Conservation (phyloP, 2,888 invertebrate species). For the Leuctra nigra region DNA sequence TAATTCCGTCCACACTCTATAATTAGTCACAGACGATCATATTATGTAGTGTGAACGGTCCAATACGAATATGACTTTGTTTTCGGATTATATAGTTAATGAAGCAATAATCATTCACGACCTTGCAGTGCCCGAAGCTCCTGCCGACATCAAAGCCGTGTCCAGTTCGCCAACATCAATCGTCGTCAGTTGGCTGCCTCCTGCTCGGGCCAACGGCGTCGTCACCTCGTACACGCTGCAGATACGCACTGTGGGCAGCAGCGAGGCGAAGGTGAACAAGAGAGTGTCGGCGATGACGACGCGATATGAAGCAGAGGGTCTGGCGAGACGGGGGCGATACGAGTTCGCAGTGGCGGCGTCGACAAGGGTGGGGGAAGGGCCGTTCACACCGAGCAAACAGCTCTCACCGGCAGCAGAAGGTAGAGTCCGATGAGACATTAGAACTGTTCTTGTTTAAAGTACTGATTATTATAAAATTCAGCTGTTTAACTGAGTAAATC, state of each 20-base stretch:
- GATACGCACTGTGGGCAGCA: conserved; percentile 24
- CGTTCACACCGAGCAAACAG: conserved; percentile 40
- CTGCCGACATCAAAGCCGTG: conserved; percentile 42
- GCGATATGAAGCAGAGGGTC: conserved; percentile 28
- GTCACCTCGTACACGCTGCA: conserved; percentile 41
- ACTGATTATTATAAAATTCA: too few relatives aligned
- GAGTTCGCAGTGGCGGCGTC: conserved; percentile 42
- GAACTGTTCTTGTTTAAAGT: too few relatives aligned
- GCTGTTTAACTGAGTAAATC: too few relatives aligned
- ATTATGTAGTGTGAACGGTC: too few relatives aligned
- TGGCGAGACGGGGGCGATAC: conserved; percentile 39
- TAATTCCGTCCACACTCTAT: too few relatives aligned
- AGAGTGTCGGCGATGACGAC: conserved; percentile 23
- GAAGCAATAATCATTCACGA: too few relatives aligned
- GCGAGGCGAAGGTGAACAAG: conserved; percentile 21
- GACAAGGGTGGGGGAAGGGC: conserved; percentile 41
- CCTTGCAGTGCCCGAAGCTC: conserved; percentile 42
- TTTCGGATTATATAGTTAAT: too few relatives aligned
- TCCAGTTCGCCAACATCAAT: conserved; percentile 38
- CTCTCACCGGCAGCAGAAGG: conserved; percentile 44
- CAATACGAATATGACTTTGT: too few relatives aligned
- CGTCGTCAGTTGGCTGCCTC: conserved; percentile 39
- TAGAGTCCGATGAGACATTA: too few relatives aligned
- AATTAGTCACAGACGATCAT: too few relatives aligned
- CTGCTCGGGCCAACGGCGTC: conserved; percentile 40